Base-by-base conservation (phyloP, 92 coral and sea anemone genomes). In the Palythoa caribaeorum region DNA sequence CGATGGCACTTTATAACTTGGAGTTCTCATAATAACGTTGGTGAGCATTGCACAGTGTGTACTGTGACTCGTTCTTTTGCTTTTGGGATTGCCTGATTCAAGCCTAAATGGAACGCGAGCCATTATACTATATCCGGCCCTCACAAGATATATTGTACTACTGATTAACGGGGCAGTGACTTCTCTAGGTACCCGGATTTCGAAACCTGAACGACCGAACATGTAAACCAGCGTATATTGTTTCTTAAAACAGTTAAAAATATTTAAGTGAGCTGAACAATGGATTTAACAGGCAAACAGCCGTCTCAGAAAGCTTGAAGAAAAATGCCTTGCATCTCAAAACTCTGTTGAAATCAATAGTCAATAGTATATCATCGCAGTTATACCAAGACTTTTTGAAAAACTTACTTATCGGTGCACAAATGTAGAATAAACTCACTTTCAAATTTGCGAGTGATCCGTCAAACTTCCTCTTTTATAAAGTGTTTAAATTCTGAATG, bases 141-240 rank as follows among this genome's bases (percentile, higher is more conserved):
- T 17, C 76, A 66, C 19, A 35, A 19, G 44, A 66, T 48, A 35
- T 68, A 50, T 81, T 68, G 62, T 47, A 16, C 76, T 28, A 21
- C 60, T 37, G 83, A 77, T 36, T 36, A 50, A 20, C 38, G 54
- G 55, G 66, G 17, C 55, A 62, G 19, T 57, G 73, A 79, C 2
- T 39, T 81, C 76, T 65, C 38, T 19, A 44, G 74, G 86, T 81
- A 50, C 86, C 76, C 76, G 86, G 76, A 68, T 66, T 81, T 81
- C 47, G 65, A 20, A 13, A 81, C 44, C 86, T 81, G 74, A 50
- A 35, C 76, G 66, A 81, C 48, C 44, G 44, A 68, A 63, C 39
- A 81, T 36, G 28, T 44, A 48, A 62, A 50, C 84, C 57, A n/a
- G 17, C 65, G 55, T 66, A 37, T 81, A 35, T 55, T 35, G 68